Evolutionary conservation across 2,113 vertebrate genomes (phyloP).

Genomic region (Paracanthobrama guichenoti): DNA sequence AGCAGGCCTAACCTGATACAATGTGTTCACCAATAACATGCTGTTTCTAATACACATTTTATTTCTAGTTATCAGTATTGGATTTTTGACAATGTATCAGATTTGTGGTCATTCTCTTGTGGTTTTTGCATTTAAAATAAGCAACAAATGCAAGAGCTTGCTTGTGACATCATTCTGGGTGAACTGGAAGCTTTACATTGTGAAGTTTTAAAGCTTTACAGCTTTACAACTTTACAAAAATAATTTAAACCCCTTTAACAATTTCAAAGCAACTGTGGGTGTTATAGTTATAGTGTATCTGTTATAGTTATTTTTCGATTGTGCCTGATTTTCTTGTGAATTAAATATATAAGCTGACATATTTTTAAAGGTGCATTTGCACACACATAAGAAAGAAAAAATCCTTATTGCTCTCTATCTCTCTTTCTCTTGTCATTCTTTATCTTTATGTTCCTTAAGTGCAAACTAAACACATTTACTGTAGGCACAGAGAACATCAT

Average conservation of each 20-base stretch:
- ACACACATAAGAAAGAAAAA: conserved; percentile 14
- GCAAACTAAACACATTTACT: conserved; percentile 14
- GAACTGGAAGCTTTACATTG: not conserved
- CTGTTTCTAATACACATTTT: not conserved
- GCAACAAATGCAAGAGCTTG: not conserved
- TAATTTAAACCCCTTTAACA: not conserved
- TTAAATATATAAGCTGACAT: conserved; percentile 51
- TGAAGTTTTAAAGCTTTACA: no score
- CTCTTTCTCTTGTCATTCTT: not conserved
- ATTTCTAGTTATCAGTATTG: not conserved
- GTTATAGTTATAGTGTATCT: no score
- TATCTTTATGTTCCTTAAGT: not conserved
- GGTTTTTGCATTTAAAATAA: not conserved
- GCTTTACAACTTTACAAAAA: no score
- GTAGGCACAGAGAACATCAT: not conserved
- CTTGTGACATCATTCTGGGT: not conserved
- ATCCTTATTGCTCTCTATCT: conserved; percentile 37
- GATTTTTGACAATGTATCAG: no score
- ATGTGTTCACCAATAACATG: not conserved
- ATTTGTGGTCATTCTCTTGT: not conserved
- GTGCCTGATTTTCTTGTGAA: not conserved
- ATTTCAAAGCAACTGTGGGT: not conserved
- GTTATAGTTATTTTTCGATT: not conserved
- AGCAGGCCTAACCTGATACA: not conserved
- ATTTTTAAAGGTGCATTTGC: not conserved